These are phyloP conservation scores for Enteromius mattozi DNA, from an alignment of 2,797 vertebrate species.

Conservation along the genomic window DNA sequence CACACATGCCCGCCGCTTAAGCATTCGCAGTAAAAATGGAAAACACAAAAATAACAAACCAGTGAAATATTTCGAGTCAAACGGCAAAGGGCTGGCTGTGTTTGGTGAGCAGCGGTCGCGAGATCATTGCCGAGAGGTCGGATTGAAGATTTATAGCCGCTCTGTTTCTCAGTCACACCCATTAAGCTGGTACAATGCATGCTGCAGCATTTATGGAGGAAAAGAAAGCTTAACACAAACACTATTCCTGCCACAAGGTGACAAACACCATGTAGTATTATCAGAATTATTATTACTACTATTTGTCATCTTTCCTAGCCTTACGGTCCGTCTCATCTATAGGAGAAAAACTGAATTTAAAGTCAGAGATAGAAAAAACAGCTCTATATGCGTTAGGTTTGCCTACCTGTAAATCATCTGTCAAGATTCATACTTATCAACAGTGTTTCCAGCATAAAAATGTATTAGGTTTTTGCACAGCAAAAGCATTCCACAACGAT, in stretches of 20 bases:
- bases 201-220: slow-evolving; percentile 26
- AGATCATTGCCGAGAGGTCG: slow-evolving; percentile 41
- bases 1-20: slow-evolving; percentile 55
- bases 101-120: slow-evolving; percentile 44
- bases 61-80: slow-evolving; percentile 49
- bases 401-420: slow-evolving; percentile 53
- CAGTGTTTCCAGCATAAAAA: slow-evolving; percentile 31
- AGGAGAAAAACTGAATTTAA: slow-evolving; percentile 34
- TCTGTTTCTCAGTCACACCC: slow-evolving; percentile 50
- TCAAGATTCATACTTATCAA: slow-evolving; percentile 50
- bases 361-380: not conserved
- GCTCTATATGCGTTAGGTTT: slow-evolving; percentile 27
- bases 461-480: slow-evolving; percentile 44
- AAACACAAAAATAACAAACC: slow-evolving; percentile 51
- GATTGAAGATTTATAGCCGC: slow-evolving; percentile 57
- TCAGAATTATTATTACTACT: slow-evolving; percentile 48
- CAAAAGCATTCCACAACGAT: slow-evolving; percentile 51
- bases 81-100: slow-evolving; percentile 38
- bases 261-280: slow-evolving; percentile 33
- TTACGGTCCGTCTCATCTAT: not conserved
- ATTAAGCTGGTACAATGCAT: slow-evolving; percentile 46
- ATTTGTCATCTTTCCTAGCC: slow-evolving; percentile 42
- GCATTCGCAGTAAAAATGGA: slow-evolving; percentile 58
- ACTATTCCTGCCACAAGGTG: slow-evolving; percentile 22
- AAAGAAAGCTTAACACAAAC: slow-evolving; percentile 37